Conservation (phyloP, 2,888 invertebrate species). For the Thyatira batis region DNA sequence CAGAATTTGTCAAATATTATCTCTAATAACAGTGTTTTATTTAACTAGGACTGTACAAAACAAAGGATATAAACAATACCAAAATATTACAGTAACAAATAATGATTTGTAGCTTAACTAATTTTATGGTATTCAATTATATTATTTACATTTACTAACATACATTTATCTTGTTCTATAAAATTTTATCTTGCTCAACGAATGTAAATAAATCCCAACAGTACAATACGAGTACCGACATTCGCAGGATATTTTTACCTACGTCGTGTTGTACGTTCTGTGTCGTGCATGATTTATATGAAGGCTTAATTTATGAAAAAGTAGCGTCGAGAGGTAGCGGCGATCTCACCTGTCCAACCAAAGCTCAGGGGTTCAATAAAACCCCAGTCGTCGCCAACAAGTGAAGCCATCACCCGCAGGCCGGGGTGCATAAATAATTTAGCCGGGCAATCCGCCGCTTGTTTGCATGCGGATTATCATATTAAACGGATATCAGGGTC, state of each 20-base stretch:
- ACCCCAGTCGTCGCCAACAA: slow-evolving; percentile 58
- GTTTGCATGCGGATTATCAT: slow-evolving; percentile 82
- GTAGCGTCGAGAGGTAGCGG: slow-evolving; percentile 37
- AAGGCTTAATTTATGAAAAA: slow-evolving; percentile 32
- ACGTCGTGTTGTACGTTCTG: slow-evolving; percentile 9
- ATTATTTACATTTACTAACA: too few species aligned
- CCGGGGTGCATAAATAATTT: slow-evolving; percentile 80
- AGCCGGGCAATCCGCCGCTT: slow-evolving; percentile 75
- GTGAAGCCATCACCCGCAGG: slow-evolving; percentile 71
- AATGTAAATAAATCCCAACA: neutral
- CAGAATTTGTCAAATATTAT: neutral
- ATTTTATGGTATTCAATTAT: too few species aligned
- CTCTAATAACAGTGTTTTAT: neutral
- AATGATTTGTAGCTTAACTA: too few species aligned
- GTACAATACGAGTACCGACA: neutral
- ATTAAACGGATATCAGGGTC: slow-evolving; percentile 80
- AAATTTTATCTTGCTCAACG: too few species aligned
- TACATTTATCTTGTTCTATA: too few species aligned
- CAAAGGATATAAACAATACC: too few species aligned
- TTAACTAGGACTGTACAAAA: too few species aligned
- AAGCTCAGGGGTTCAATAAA: slow-evolving; percentile 64
- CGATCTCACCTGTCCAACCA: slow-evolving; percentile 49
- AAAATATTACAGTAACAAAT: too few species aligned
- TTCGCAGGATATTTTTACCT: neutral
- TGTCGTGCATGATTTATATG: slow-evolving; percentile 51